phyloP scores from a whole-genome alignment of 2,797 vertebrate genomes.

The Poecilia wingei region DNA sequence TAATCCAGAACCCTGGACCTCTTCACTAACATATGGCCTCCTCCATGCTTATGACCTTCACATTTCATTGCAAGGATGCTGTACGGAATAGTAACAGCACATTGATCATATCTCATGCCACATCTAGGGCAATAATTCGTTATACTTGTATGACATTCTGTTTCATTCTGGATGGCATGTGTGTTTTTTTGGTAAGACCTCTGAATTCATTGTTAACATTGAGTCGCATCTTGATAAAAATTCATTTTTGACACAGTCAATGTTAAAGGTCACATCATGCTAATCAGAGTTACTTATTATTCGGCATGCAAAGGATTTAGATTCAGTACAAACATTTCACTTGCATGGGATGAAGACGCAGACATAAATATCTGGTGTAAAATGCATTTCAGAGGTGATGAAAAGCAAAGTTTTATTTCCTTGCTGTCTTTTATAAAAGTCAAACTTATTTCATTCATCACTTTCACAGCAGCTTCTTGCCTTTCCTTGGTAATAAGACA shows the following conservation, averaged over 20 bases:
- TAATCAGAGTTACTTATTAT: constrained; percentile 53
- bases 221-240: constrained; percentile 37
- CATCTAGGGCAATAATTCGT: constrained; percentile 26
- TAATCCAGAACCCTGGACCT: constrained; percentile 64
- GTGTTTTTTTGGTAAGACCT: not conserved
- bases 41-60: constrained; percentile 64
- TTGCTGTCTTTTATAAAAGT: constrained; percentile 55
- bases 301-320: constrained; percentile 27
- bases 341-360: not conserved
- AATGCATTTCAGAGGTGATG: constrained; percentile 47
- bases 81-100: constrained; percentile 55
- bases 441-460: constrained; percentile 63
- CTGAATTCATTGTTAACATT: constrained; percentile 23
- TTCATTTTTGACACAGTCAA: constrained; percentile 33
- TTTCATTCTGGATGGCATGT: constrained; percentile 20
- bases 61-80: constrained; percentile 49
- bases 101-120: constrained; percentile 28
- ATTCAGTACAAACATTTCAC: constrained; percentile 25
- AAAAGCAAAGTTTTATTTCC: constrained; percentile 63
- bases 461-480: constrained; percentile 68
- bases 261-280: constrained; percentile 63
- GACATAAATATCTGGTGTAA: not conserved
- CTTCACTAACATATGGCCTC: constrained; percentile 37
- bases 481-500: constrained; percentile 50
- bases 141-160: constrained; percentile 30